Evolutionary conservation across 2,113 vertebrate genomes (phyloP), one percentile per base, ranked within the genome.

Genomic region (Cynopterus brachyotis): DNA sequence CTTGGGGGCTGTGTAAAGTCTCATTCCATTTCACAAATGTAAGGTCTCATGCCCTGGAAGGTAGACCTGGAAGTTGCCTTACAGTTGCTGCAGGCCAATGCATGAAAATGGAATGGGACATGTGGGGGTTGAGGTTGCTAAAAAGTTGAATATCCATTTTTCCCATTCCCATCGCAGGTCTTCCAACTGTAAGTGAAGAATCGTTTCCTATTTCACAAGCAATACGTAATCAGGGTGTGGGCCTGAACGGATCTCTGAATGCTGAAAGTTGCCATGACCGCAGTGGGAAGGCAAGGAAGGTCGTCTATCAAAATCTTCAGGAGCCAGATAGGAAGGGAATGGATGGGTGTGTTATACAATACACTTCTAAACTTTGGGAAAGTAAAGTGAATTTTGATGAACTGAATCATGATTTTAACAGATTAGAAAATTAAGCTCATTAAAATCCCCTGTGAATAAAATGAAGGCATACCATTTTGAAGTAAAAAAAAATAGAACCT

Each of bases 381-480:
- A 20, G 10, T 67, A 47, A 92, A 35, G n/a, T 76, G 50, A 84
- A 79, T 87, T 87, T 88, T 89, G 26, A 95, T 95, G 30, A 60
- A 30, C 53, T 42, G 55, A 91, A 84, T 87, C 20, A 37, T 42
- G 28, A 86, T 93, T 78, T 80, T 64, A 94, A 66, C 16, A 11
- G 19, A 59, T 85, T 89, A 66, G 50, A 55, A 96, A 94, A 76
- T 84, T 40, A 59, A n/a, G 35, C 19, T 96, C 26, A 66, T 92
- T 95, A 75, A 75, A 93, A 93, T 66, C 26, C 24, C 47, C 35
- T 78, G 20, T 69, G 60, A 82, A 75, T 50, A 94, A 91, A 81
- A 47, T 24, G 55, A 94, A 81, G 40, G 9, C 13, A 47, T 78
- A 42, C 2, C 69, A 57, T 64, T 86, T 92, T 93, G 64, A 96